Evolutionary conservation across 92 coral and sea anemone species (phyloP).

Genomic region (Actinostola sp.): DNA sequence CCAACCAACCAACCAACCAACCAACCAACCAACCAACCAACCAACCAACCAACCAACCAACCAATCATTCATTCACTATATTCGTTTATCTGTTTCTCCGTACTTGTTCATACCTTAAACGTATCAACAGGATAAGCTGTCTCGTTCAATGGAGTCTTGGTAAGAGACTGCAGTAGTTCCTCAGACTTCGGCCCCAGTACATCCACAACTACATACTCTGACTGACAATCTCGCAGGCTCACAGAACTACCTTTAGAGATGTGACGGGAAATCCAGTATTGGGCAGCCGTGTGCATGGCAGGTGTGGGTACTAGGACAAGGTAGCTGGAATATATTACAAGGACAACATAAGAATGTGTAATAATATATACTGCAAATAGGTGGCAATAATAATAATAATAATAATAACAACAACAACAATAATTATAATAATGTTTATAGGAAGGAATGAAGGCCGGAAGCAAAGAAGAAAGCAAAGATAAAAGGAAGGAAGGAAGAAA

Average conservation of each 20-base stretch:
- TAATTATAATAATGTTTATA: no score
- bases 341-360: not conserved
- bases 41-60: no score
- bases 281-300: constrained; percentile 55
- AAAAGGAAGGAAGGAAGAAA: no score
- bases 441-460: no score
- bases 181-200: constrained; percentile 78
- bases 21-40: no score
- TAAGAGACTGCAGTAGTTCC: constrained; percentile 77
- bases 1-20: no score
- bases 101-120: constrained; percentile 56
- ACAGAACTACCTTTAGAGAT: constrained; percentile 55
- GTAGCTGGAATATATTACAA: constrained; percentile 7
- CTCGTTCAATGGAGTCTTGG: constrained; percentile 64
- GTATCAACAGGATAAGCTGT: constrained; percentile 65
- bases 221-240: constrained; percentile 57
- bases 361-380: no score
- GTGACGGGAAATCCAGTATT: constrained; percentile 68
- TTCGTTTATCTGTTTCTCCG: not conserved
- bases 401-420: no score
- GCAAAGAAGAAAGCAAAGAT: no score
- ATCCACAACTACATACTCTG: constrained; percentile 70
- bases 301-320: constrained; percentile 27
- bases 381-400: not conserved
- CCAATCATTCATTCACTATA: not conserved